Conservation (phyloP, 1,140 invertebrate species). For the Orchesella cincta region DNA sequence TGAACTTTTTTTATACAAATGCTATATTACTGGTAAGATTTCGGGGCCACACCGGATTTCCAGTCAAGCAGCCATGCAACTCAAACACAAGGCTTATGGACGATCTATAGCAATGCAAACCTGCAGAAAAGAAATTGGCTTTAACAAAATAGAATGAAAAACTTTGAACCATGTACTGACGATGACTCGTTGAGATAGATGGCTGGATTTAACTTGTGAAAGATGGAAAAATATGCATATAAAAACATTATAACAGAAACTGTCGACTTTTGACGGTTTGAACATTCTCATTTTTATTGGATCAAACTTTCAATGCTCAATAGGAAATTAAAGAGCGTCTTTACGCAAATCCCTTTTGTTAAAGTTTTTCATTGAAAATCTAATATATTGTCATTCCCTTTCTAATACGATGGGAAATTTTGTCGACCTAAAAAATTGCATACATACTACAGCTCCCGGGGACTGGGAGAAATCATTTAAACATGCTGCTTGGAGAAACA, state of each 20-base stretch:
- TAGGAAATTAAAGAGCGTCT: neutral
- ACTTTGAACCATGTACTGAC: neutral
- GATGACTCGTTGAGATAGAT: neutral
- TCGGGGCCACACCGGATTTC: constrained; percentile 21
- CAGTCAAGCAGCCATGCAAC: constrained; percentile 18
- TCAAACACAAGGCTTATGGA: neutral
- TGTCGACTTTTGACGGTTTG: neutral
- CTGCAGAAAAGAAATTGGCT: constrained; percentile 4
- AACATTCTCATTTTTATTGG: constrained; percentile 18
- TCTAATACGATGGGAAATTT: neutral
- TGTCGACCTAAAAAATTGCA: no score
- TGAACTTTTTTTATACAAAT: neutral
- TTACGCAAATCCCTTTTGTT: neutral
- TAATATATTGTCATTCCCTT: neutral
- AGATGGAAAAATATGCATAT: neutral
- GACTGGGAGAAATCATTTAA: no score
- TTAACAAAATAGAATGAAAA: neutral
- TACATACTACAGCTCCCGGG: no score
- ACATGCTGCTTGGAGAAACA: no score
- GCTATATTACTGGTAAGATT: neutral
- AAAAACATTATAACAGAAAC: neutral
- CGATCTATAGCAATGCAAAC: neutral
- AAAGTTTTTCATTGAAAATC: neutral
- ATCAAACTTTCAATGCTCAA: neutral
- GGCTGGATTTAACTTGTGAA: neutral